A percentile compares a stretch with the other conserved stretches of the same genome.
Conservation (phyloP, 2,888 invertebrate species). For the Thalpophila matura region DNA sequence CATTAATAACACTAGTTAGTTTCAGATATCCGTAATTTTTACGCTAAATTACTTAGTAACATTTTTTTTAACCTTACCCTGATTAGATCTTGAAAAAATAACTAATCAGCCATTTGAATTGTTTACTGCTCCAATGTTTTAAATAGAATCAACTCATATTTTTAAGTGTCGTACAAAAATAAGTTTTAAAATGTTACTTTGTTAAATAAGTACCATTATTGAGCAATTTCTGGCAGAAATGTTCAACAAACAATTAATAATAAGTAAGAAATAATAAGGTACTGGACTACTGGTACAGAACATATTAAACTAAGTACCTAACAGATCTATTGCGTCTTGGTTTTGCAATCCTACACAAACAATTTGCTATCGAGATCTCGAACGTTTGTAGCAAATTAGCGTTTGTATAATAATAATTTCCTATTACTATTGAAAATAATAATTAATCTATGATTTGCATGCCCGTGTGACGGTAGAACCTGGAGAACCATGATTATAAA, state of each 20-base stretch:
- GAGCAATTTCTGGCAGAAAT: constrained; percentile 35
- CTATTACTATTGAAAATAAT: too few species aligned
- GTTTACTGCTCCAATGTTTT: too few species aligned
- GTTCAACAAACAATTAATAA: constrained; percentile 19
- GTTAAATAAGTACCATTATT: constrained; percentile 51
- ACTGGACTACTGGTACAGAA: neutral
- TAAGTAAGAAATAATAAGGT: constrained; percentile 5
- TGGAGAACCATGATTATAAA: too few species aligned
- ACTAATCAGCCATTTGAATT: neutral
- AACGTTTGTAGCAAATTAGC: constrained; percentile 3
- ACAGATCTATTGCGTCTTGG: constrained; percentile 33
- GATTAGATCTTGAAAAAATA: neutral
- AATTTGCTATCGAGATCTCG: constrained; percentile 1
- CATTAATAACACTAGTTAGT: neutral
- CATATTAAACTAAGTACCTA: constrained; percentile 16
- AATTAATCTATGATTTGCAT: too few species aligned
- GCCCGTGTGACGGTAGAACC: too few species aligned
- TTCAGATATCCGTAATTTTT: neutral
- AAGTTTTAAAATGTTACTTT: neutral
- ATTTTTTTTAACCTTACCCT: neutral
- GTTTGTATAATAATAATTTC: too few species aligned
- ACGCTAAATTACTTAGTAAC: constrained; percentile 1
- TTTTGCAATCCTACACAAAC: constrained; percentile 3
- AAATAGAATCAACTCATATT: neutral
- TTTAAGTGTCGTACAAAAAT: neutral